These are phyloP conservation scores for Lophotriccus pileatus DNA, from an alignment of 2,797 vertebrate species.

Conservation along the genomic window DNA sequence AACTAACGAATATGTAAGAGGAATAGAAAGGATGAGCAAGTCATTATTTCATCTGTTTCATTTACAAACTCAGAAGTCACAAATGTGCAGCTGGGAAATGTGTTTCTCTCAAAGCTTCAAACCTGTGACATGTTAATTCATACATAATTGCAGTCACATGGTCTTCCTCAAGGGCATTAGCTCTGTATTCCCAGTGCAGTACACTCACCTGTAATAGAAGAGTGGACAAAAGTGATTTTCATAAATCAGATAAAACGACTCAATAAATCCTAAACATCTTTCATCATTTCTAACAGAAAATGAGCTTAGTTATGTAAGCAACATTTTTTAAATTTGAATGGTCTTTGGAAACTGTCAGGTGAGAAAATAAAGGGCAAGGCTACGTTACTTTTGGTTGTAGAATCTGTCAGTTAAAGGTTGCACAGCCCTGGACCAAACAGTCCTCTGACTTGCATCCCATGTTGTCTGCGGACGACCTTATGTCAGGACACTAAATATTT, in stretches of 20 bases:
- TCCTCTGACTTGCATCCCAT: not conserved
- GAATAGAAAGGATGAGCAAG: not conserved
- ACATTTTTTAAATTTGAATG: not conserved
- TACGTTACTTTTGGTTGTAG: conserved; percentile 4
- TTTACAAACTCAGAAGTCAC: conserved; percentile 60
- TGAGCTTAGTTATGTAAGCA: not conserved
- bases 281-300: conserved; percentile 15
- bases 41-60: conserved; percentile 40
- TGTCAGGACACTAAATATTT: not conserved
- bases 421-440: not conserved
- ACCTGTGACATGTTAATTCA: conserved; percentile 51
- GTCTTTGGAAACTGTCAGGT: conserved; percentile 4
- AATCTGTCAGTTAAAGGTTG: not conserved
- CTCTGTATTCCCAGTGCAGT: not conserved
- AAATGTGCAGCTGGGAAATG: conserved; percentile 52
- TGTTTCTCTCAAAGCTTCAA: conserved; percentile 51
- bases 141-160: conserved; percentile 22
- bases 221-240: conserved; percentile 25
- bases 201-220: not conserved
- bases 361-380: not conserved
- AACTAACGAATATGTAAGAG: not conserved
- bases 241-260: conserved; percentile 23
- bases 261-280: conserved; percentile 28
- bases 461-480: conserved; percentile 6
- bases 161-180: conserved; percentile 1